Base-by-base conservation (phyloP, 1,140 invertebrate species). In the Caenorhabditis tropicalis region DNA sequence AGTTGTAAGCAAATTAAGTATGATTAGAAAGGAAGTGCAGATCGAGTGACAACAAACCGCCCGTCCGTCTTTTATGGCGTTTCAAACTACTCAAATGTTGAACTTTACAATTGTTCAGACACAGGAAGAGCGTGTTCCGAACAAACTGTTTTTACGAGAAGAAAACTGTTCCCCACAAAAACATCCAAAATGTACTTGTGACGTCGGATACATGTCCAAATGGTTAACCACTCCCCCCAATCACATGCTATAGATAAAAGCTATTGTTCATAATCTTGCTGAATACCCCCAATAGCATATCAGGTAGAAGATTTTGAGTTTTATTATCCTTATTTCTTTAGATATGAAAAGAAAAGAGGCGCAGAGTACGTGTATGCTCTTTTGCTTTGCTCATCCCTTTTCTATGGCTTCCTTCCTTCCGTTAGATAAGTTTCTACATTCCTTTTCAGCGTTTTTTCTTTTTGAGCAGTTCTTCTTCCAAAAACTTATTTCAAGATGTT, bases 11-110 rank as follows among this genome's bases (percentile, higher is more conserved):
- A 43, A 74, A 74, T 39, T 46, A 43, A 43, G 65, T 39, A 74
- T 74, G 65, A 74, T 74, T 74, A 27, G n/a, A 43, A 24, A 74
- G 65, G 65, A 74, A 74, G 65, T 46, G 65, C 65, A 74, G 65
- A 74, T 74, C 65, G 36, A 74, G 36, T 74, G 65, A 74, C 65
- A 43, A 74, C 65, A 74, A 74, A 74, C 33, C 48, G 16, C 65
- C 65, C 9, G 65, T 74, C n/a, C 1, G 36, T 24, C 10, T 74
- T 39, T 65, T 33, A 65, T 65, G 29, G 58, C 29, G 7, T 19
- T 2, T 19, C n/a, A 15, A 56, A 5, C 10, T 7, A 27, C 10
- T 15, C 21, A 56, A 43, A 56, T 3, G 10, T 33, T 39, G 58
- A 65, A 39, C 58, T 39, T 65, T 65, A 31, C 7, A 65, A 65